Evolutionary conservation across 1,140 invertebrate genomes (phyloP).

Genomic region (Popillia japonica): DNA sequence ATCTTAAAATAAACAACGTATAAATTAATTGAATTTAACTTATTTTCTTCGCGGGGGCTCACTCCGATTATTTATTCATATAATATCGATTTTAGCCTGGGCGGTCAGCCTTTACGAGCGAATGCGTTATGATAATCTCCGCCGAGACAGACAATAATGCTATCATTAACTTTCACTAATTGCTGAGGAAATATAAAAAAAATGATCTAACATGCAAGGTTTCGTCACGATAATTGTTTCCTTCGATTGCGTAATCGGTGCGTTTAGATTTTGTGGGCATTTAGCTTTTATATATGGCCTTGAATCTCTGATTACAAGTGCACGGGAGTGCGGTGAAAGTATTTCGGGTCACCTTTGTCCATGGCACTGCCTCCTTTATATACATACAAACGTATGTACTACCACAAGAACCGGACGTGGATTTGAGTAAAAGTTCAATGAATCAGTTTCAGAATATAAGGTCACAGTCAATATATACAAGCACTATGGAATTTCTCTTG

Average conservation of each 20-base stretch:
- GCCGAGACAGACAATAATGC: too few relatives aligned
- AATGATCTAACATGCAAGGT: too few relatives aligned
- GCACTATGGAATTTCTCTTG: background rate
- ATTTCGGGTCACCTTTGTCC: background rate
- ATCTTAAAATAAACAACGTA: background rate
- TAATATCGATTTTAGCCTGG: too few relatives aligned
- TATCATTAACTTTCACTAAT: too few relatives aligned
- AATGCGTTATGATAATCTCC: too few relatives aligned
- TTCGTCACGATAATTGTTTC: too few relatives aligned
- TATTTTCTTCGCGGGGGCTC: background rate
- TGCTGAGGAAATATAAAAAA: too few relatives aligned
- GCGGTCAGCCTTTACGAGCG: too few relatives aligned
- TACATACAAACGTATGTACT: background rate
- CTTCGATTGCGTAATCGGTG: background rate
- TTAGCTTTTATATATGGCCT: background rate
- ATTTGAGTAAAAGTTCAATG: slow-evolving; percentile 5
- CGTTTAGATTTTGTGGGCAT: background rate
- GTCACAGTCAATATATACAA: background rate
- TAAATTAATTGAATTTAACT: slow-evolving; percentile 7
- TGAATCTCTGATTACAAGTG: background rate
- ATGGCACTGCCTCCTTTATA: too few relatives aligned
- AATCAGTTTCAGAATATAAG: slow-evolving; percentile 11
- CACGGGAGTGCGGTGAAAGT: background rate
- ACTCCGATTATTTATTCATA: too few relatives aligned
- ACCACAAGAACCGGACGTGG: background rate